A percentile compares a stretch with the other conserved stretches of the same genome.
phyloP scores from a whole-genome alignment of 2,888 invertebrate species.

The Meta bourneti region DNA sequence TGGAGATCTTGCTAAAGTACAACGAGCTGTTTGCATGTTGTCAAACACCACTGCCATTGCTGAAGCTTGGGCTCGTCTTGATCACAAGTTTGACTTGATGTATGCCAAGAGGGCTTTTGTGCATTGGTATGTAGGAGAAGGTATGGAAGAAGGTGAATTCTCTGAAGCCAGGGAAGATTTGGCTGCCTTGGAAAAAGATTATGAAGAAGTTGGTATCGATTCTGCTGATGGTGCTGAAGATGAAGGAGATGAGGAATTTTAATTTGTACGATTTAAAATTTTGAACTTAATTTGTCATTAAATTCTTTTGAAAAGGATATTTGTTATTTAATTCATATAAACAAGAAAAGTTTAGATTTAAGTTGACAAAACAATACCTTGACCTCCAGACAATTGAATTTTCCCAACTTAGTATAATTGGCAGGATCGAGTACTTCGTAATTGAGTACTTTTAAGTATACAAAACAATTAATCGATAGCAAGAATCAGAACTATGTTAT shows the following conservation, averaged over 20 bases:
- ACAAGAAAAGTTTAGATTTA: no score
- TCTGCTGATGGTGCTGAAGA: conserved; percentile 78
- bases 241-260: conserved; percentile 78
- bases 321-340: not conserved
- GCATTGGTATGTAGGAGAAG: conserved; percentile 87
- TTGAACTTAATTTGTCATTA: conserved; percentile 5
- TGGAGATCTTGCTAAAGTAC: conserved; percentile 82
- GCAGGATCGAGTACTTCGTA: no score
- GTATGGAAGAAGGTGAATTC: conserved; percentile 83
- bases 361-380: no score
- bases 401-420: no score
- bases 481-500: no score
- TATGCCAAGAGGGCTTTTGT: conserved; percentile 91
- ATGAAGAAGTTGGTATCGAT: conserved; percentile 80
- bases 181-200: conserved; percentile 81
- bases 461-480: no score
- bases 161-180: conserved; percentile 81
- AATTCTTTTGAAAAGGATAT: not conserved
- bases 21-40: conserved; percentile 85
- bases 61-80: conserved; percentile 90
- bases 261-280: conserved; percentile 16
- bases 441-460: no score
- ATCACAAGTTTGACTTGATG: conserved; percentile 90
- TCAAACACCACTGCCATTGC: conserved; percentile 94
- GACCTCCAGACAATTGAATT: no score